phyloP scores from a whole-genome alignment of 35 echinoderm and acorn worm species.

The Apostichopus parvimensis region DNA sequence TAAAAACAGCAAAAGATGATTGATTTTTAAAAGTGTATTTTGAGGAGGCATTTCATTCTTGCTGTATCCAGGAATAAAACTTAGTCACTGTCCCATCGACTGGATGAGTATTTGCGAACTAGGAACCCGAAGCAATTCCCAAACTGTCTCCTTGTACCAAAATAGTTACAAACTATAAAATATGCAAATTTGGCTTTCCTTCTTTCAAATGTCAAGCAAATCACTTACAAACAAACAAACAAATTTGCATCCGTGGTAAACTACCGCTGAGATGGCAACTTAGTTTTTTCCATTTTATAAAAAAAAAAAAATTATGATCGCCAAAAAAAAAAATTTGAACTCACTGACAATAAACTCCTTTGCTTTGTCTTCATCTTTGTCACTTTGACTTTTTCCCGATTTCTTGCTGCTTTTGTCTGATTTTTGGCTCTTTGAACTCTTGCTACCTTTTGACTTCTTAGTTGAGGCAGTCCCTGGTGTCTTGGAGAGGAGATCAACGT shows the following conservation, averaged over 20 bases:
- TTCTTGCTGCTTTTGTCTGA: conserved; percentile 71
- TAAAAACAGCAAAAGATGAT: not conserved
- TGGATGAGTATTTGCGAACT: no score
- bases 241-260: no score
- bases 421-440: conserved; percentile 78
- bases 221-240: no score
- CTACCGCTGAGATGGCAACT: no score
- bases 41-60: no score
- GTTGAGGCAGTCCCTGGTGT: not conserved
- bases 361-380: conserved; percentile 41
- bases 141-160: not conserved
- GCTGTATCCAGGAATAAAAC: no score
- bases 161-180: not conserved
- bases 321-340: conserved; percentile 2
- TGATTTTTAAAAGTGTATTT: no score
- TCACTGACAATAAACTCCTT: conserved; percentile 87
- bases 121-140: no score
- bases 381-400: conserved; percentile 50
- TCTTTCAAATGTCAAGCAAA: not conserved
- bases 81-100: no score
- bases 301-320: not conserved
- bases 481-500: not conserved
- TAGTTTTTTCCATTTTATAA: not conserved
- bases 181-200: not conserved
- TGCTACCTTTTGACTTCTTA: conserved; percentile 39